Evolutionary conservation across 2,797 vertebrate genomes (phyloP), one percentile per base, ranked within the genome.

Genomic region (Acanthurus tractus): DNA sequence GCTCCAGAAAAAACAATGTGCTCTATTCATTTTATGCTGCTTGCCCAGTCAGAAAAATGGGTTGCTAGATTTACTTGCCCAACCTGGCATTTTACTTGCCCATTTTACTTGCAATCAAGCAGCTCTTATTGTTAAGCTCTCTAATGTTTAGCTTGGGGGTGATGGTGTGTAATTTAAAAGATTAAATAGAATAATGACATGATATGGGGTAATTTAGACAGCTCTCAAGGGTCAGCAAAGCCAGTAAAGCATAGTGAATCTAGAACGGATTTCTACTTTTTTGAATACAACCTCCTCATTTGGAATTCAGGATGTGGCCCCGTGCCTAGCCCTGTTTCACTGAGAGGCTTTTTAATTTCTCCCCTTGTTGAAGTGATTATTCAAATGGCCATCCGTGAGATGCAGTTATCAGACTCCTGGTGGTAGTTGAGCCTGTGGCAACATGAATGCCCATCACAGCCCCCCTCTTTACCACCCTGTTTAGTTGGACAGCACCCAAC

Each of bases 281-380:
- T 78, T 69, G 63, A 92, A 91, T 87, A 78, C 81, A 63, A 82
- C 80, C 83, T 62, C 53, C 81, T 94, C 85, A 94, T 94, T 95
- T 90, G 72, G 76, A 89, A 94, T 94, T 93, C 92, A 88, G 86
- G 18, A 53, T 72, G 87, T 92, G 91, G 92, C 85, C 82, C 81
- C 64, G 78, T 88, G 92, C 86, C 90, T 81, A 84, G 92, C 85
- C 76, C 87, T 20, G 80, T 87, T 90, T 93, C 92, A 89, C 92
- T 87, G 85, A 92, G 88, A 92, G 89, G 84, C 84, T 92, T 94
- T 94, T 95, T 94, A 93, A 93, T 94, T 94, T 93, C 85, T 91
- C 90, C 90, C 91, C 92, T 92, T 94, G 91, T 94, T 95, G 92
- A 94, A 95, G 92, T 93, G 92, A 94, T 95, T 95, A 95, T 95